A percentile compares a stretch with the other conserved stretches of the same genome.
phyloP scores from a whole-genome alignment of 2,113 vertebrate species.

The Clupea harengus region DNA sequence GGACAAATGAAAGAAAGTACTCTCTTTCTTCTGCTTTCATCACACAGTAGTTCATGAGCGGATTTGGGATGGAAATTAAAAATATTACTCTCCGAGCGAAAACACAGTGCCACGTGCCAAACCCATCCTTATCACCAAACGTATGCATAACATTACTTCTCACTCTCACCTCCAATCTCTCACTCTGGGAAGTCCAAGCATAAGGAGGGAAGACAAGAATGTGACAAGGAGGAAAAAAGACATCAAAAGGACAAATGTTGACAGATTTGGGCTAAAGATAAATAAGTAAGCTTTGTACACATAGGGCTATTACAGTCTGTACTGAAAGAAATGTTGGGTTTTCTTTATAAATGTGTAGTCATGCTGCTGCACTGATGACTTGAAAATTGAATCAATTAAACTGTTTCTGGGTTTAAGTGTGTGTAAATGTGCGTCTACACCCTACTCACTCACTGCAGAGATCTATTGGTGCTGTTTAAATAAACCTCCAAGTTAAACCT shows the following conservation, averaged over 20 bases:
- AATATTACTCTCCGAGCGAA: not conserved
- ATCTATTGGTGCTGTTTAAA: not conserved
- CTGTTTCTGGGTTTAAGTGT: not conserved
- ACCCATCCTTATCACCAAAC: not conserved
- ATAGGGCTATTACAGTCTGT: not conserved
- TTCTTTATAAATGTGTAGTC: not conserved
- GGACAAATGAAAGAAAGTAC: not conserved
- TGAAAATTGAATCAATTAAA: not conserved
- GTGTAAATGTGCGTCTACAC: not conserved
- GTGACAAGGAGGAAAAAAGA: not conserved
- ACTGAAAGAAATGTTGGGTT: not conserved
- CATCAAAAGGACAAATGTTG: not conserved
- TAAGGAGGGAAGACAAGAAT: not conserved
- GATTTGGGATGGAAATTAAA: not conserved
- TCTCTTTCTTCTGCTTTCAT: not conserved
- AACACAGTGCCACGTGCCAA: not conserved
- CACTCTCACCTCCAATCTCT: not conserved
- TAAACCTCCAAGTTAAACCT: not conserved
- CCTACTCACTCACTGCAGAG: not conserved
- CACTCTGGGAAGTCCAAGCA: not conserved
- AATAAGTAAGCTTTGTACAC: not conserved
- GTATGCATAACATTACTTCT: not conserved
- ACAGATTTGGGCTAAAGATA: not conserved
- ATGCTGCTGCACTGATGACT: not conserved
- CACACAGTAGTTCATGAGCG: not conserved